A percentile compares a stretch with the other conserved stretches of the same genome.
These are phyloP conservation scores for Callopanchax toddi DNA, from an alignment of 2,113 vertebrate genomes.

Conservation along the genomic window DNA sequence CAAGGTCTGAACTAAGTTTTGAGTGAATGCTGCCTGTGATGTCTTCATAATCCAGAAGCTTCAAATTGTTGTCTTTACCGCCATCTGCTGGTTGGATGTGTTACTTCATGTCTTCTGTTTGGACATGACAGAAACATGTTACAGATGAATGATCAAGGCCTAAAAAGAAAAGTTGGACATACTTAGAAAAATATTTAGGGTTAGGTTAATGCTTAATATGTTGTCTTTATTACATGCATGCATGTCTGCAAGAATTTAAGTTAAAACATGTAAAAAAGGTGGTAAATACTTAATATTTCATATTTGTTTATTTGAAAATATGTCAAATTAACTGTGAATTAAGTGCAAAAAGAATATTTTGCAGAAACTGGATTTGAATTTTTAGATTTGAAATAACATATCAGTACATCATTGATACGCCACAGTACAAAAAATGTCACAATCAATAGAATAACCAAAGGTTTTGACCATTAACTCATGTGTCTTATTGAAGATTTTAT, in stretches of 20 bases:
- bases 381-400: too few species aligned
- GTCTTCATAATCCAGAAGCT: neutral
- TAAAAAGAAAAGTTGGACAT: too few species aligned
- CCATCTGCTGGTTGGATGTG: conserved; percentile 72
- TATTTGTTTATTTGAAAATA: neutral
- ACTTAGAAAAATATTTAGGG: too few species aligned
- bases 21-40: conserved; percentile 4
- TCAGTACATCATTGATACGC: too few species aligned
- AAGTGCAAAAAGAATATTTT: too few species aligned
- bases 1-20: conserved; percentile 16
- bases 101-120: neutral
- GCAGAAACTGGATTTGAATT: too few species aligned
- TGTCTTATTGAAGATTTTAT: too few species aligned
- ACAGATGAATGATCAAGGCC: neutral
- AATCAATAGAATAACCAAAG: too few species aligned
- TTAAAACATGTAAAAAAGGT: neutral
- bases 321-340: neutral
- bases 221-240: neutral
- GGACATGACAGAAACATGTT: neutral
- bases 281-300: neutral
- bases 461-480: too few species aligned
- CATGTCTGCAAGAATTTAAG: neutral
- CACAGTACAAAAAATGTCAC: too few species aligned
- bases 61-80: conserved; percentile 50
- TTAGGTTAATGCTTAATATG: too few species aligned